Evolutionary conservation across 1,140 invertebrate species (phyloP).

Genomic region (Meloidogyne floridensis): DNA sequence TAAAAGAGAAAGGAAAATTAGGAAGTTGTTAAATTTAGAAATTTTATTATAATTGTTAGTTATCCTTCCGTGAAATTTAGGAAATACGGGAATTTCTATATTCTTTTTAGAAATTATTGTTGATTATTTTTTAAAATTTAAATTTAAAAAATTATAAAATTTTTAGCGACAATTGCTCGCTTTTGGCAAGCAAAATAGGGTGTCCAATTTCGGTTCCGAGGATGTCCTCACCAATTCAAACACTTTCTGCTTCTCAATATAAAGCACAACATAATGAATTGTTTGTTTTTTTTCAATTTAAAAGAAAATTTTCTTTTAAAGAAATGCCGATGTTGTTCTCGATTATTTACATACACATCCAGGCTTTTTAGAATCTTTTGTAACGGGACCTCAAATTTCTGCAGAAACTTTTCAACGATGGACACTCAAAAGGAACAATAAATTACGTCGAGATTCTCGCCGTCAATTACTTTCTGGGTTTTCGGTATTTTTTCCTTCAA

Average conservation of each 20-base stretch:
- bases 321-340: slow-evolving; percentile 47
- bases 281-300: neutral
- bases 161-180: neutral
- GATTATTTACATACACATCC: slow-evolving; percentile 53
- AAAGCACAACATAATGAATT: slow-evolving; percentile 29
- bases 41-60: too few species aligned
- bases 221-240: slow-evolving; percentile 31
- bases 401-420: slow-evolving; percentile 57
- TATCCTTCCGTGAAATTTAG: too few species aligned
- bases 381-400: slow-evolving; percentile 47
- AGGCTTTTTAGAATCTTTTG: slow-evolving; percentile 48
- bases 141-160: neutral
- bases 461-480: slow-evolving; percentile 37
- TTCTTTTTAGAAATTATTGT: too few species aligned
- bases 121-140: neutral
- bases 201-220: slow-evolving; percentile 27
- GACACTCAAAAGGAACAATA: slow-evolving; percentile 44
- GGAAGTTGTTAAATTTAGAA: too few species aligned
- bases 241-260: slow-evolving; percentile 28
- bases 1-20: too few species aligned
- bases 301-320: neutral
- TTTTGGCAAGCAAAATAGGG: slow-evolving; percentile 22
- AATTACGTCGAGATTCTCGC: slow-evolving; percentile 41
- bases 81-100: too few species aligned
- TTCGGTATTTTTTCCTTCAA: slow-evolving; percentile 26